phyloP scores from a whole-genome alignment of 1,140 invertebrate species.

The Zaprionus inermis region DNA sequence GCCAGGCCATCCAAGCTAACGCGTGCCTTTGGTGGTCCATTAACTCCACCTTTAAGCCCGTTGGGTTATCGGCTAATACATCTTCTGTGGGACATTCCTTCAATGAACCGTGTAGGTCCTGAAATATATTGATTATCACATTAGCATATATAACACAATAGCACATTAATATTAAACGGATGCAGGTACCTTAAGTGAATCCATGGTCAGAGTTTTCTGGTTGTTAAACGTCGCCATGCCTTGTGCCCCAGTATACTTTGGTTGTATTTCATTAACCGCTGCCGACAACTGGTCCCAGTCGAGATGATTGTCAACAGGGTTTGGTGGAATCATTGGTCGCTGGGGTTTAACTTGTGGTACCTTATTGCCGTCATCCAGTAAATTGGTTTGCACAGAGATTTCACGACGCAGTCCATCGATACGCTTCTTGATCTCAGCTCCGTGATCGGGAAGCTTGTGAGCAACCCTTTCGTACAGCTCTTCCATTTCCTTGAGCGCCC shows the following conservation, averaged over 20 bases:
- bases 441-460: conserved; percentile 66
- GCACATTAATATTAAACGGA: not conserved
- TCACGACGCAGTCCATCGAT: conserved; percentile 51
- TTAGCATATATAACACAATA: not conserved
- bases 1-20: conserved; percentile 94
- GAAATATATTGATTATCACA: conserved; percentile 34
- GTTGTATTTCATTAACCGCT: conserved; percentile 68
- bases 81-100: conserved; percentile 87
- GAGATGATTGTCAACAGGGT: not conserved
- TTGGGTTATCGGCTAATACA: conserved; percentile 87
- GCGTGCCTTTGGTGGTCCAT: conserved; percentile 95
- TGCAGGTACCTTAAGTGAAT: conserved; percentile 72
- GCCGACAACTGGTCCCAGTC: conserved; percentile 55
- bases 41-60: conserved; percentile 87
- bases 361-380: conserved; percentile 32
- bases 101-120: conserved; percentile 90
- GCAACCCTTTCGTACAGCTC: conserved; percentile 65
- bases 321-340: not conserved
- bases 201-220: conserved; percentile 69
- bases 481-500: conserved; percentile 46
- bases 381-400: conserved; percentile 34
- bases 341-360: conserved; percentile 9
- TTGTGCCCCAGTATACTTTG: conserved; percentile 62
- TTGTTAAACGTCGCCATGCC: conserved; percentile 75
- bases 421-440: conserved; percentile 60